These are phyloP conservation scores for Megaceryle torquata DNA, from an alignment of 2,113 vertebrate genomes.

Conservation along the genomic window DNA sequence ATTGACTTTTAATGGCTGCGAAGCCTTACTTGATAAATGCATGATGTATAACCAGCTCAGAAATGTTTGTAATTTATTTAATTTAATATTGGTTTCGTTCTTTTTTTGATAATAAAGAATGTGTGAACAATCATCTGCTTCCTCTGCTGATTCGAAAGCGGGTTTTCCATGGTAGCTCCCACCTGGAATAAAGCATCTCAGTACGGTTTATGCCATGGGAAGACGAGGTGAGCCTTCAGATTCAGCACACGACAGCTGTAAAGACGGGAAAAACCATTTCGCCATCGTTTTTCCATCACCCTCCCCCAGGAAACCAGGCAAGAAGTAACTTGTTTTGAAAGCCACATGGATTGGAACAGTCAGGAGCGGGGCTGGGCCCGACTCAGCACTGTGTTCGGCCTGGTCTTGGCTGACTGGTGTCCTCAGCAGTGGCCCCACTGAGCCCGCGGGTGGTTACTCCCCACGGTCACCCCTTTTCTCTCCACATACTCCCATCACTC, in stretches of 20 bases:
- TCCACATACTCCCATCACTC: too few relatives aligned
- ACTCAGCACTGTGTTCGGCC: rapidly evolving
- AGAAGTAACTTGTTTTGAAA: rapidly evolving
- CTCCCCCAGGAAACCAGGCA: neutral
- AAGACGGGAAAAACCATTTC: neutral
- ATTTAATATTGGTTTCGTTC: slow-evolving; percentile 62
- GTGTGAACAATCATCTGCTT: neutral
- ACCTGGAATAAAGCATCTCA: rapidly evolving
- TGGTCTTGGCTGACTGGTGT: rapidly evolving
- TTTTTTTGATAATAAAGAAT: slow-evolving; percentile 75
- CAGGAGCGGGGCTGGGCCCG: neutral
- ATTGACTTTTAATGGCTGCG: neutral
- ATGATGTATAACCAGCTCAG: slow-evolving; percentile 27
- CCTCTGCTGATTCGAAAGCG: neutral
- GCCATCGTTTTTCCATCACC: rapidly evolving
- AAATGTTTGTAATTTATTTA: slow-evolving; percentile 78
- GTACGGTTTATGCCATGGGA: rapidly evolving
- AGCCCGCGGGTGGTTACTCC: neutral
- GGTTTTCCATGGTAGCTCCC: neutral
- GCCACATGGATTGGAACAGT: neutral
- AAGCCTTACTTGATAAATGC: neutral
- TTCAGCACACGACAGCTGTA: too few relatives aligned
- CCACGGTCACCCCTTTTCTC: neutral
- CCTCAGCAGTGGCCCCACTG: rapidly evolving
- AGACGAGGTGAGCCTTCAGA: neutral